Conservation (phyloP, 2,888 invertebrate species). For the Zeuzera pyrina region DNA sequence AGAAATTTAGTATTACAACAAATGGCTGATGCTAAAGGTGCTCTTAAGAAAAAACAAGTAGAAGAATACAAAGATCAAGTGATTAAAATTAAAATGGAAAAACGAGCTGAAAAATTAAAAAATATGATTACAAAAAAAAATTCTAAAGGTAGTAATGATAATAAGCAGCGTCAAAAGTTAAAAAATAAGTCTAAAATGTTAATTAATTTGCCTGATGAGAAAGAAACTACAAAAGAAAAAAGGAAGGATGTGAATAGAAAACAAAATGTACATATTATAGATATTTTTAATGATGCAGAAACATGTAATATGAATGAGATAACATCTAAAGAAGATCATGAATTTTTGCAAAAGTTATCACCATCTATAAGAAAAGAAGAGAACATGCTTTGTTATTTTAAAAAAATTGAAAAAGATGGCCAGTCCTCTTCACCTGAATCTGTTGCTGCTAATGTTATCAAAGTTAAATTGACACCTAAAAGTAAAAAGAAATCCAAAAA, state of each 20-base stretch:
- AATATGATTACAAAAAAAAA: slow-evolving; percentile 45
- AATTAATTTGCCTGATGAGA: no score
- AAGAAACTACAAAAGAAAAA: no score
- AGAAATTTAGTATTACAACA: slow-evolving; percentile 70
- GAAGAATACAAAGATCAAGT: slow-evolving; percentile 70
- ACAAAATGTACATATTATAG: slow-evolving; percentile 30
- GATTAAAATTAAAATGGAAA: slow-evolving; percentile 73
- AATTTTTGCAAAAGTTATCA: slow-evolving; percentile 67
- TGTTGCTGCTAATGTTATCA: slow-evolving; percentile 31
- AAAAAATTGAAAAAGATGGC: slow-evolving; percentile 54
- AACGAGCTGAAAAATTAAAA: slow-evolving; percentile 74
- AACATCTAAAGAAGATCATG: slow-evolving; percentile 43
- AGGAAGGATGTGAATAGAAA: no score
- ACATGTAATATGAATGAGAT: slow-evolving; percentile 18
- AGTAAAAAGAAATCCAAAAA: slow-evolving; percentile 37
- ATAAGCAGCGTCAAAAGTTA: no score
- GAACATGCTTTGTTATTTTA: slow-evolving; percentile 75
- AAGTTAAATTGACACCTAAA: slow-evolving; percentile 44
- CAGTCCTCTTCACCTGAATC: slow-evolving; percentile 17
- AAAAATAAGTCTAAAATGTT: no score
- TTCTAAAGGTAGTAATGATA: no score
- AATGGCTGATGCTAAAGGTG: slow-evolving; percentile 77
- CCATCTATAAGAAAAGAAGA: slow-evolving; percentile 74
- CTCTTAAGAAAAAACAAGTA: slow-evolving; percentile 70
- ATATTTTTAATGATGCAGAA: slow-evolving; percentile 33